Base-by-base conservation (phyloP, 2,113 vertebrate genomes). In the Dipodomys merriami region DNA sequence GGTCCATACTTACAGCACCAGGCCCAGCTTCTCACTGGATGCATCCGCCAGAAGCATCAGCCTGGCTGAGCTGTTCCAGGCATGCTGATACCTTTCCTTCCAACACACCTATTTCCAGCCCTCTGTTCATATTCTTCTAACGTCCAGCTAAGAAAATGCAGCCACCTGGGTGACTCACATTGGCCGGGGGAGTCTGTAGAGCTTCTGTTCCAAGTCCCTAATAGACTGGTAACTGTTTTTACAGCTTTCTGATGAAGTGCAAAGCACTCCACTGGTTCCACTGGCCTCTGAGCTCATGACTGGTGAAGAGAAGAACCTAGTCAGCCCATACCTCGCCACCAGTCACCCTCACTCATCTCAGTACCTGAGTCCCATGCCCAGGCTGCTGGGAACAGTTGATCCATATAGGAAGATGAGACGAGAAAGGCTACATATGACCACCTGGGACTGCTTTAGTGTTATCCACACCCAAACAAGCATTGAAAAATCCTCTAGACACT, bases 211-310 rank as follows among this genome's bases (percentile, higher is more conserved):
- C 80, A 87, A 64, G 89, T 92, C 76, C 49, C 57, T 88, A 91
- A 86, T 13, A 22, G 72, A 46, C 88, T 90, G 13, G 69, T 84
- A 79, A 93, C 62, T 90, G 60, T 29, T 80, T 95, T 93, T 86
- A 95, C 1, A 60, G 80, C 39, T 94, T 91, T 90, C 72, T 64
- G 88, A 88, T 83, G 88, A 95, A 85, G 83, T 57, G 67, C 44
- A 71, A 90, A 96, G 73, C 65, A 20, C 22, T 35, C 1, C 18
- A 22, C 19, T 53, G 92, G 79, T 92, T 79, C 62, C 57, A 8
- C 39, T 3, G 33, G 60, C 88, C 78, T 85, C 3, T 6, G 71
- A 84, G 77, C 62, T 76, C 33, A 53, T 1, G 16, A 12, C 53
- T 62, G 2, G 5, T 78, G 20, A 78, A 83, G 6, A 77, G 20